A percentile compares a stretch with the other conserved stretches of the same genome.
phyloP scores from a whole-genome alignment of 2,888 invertebrate species.

The Sinelater perroti region DNA sequence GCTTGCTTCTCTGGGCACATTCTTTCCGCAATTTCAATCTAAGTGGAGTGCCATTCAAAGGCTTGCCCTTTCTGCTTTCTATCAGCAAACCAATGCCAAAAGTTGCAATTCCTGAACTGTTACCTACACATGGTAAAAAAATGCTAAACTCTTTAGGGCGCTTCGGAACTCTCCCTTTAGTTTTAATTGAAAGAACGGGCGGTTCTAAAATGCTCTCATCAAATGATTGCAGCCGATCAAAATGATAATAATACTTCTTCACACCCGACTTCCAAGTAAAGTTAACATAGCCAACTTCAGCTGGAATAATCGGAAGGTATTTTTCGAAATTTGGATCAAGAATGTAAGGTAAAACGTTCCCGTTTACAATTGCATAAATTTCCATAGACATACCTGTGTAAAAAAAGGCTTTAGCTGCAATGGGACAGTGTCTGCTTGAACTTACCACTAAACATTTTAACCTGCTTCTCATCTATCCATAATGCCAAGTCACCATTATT shows the following conservation, averaged over 20 bases:
- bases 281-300: slow-evolving; percentile 89
- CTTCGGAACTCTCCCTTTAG: slow-evolving; percentile 84
- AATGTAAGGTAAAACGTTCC: slow-evolving; percentile 85
- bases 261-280: slow-evolving; percentile 89
- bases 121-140: slow-evolving; percentile 85
- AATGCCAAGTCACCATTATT: slow-evolving; percentile 74
- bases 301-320: slow-evolving; percentile 89
- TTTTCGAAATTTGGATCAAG: slow-evolving; percentile 90
- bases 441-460: slow-evolving; percentile 89
- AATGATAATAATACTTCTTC: slow-evolving; percentile 85
- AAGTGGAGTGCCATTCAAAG: slow-evolving; percentile 87
- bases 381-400: slow-evolving; percentile 81
- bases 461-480: slow-evolving; percentile 92
- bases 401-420: slow-evolving; percentile 5
- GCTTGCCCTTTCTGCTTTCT: slow-evolving; percentile 79
- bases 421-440: slow-evolving; percentile 30
- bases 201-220: slow-evolving; percentile 85
- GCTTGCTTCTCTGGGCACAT: slow-evolving; percentile 92
- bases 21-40: slow-evolving; percentile 89
- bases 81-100: slow-evolving; percentile 88
- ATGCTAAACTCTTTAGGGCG: slow-evolving; percentile 91
- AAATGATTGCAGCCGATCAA: slow-evolving; percentile 84
- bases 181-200: slow-evolving; percentile 88
- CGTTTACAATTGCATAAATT: slow-evolving; percentile 89
- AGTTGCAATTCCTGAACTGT: slow-evolving; percentile 86